Evolutionary conservation across 2,113 vertebrate species (phyloP).

Genomic region (Catagonus wagneri): DNA sequence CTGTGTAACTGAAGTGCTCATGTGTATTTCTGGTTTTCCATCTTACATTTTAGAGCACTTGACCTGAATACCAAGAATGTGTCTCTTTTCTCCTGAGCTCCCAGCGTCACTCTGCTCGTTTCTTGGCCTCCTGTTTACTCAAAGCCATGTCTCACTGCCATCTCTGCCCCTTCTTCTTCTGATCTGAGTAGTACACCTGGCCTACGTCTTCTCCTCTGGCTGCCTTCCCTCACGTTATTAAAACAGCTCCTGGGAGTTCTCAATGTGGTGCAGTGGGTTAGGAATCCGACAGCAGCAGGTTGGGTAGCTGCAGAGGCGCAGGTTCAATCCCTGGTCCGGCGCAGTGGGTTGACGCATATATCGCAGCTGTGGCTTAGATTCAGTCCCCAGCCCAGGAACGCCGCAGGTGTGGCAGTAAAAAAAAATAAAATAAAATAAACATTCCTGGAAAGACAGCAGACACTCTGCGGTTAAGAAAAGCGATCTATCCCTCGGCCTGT

Average conservation of each 20-base stretch:
- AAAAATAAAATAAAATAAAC: background rate
- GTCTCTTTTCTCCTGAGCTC: background rate
- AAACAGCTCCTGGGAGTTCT: background rate
- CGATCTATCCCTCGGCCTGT: background rate
- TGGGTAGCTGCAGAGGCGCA: no score
- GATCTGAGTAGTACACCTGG: background rate
- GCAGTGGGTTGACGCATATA: no score
- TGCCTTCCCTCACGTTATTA: background rate
- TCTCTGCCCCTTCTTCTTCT: background rate
- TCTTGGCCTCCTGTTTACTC: background rate
- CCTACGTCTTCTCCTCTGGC: background rate
- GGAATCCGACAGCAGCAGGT: no score
- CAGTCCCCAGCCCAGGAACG: no score
- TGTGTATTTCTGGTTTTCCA: background rate
- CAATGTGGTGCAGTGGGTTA: no score
- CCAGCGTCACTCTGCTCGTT: background rate
- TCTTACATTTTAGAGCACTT: background rate
- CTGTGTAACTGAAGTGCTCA: fast-evolving
- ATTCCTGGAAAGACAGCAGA: background rate
- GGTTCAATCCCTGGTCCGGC: no score
- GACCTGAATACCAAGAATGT: background rate
- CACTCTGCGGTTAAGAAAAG: background rate
- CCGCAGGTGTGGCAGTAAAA: no score
- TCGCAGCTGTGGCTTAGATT: no score
- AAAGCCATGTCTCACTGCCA: background rate